Evolutionary conservation across 2,113 vertebrate species (phyloP).

Genomic region (Bombycilla garrulus): DNA sequence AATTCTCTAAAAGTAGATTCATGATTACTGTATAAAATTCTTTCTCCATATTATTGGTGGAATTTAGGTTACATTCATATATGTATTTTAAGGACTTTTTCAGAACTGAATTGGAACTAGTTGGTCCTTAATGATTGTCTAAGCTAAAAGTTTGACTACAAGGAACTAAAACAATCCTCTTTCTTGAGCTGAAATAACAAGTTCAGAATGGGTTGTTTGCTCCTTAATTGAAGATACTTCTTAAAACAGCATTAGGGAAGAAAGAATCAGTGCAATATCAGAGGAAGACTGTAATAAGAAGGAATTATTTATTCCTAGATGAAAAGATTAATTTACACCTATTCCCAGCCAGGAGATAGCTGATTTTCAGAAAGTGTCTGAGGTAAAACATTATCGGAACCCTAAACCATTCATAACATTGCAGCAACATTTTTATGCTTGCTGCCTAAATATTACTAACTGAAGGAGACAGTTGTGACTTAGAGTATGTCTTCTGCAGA

Average conservation of each 20-base stretch:
- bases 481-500: background rate
- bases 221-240: background rate
- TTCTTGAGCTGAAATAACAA: background rate
- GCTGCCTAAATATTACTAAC: background rate
- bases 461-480: background rate
- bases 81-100: background rate
- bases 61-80: background rate
- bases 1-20: background rate
- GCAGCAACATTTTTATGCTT: background rate
- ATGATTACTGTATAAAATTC: background rate
- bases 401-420: background rate
- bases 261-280: background rate
- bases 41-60: background rate
- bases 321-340: background rate
- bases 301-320: background rate
- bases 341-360: background rate
- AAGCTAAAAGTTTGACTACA: background rate
- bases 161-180: background rate
- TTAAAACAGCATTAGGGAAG: background rate
- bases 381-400: background rate
- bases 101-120: background rate
- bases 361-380: background rate
- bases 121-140: background rate
- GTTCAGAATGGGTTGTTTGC: background rate
- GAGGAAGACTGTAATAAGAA: background rate